Evolutionary conservation across 2,888 invertebrate species (phyloP).

Genomic region (Aphrophora alni): DNA sequence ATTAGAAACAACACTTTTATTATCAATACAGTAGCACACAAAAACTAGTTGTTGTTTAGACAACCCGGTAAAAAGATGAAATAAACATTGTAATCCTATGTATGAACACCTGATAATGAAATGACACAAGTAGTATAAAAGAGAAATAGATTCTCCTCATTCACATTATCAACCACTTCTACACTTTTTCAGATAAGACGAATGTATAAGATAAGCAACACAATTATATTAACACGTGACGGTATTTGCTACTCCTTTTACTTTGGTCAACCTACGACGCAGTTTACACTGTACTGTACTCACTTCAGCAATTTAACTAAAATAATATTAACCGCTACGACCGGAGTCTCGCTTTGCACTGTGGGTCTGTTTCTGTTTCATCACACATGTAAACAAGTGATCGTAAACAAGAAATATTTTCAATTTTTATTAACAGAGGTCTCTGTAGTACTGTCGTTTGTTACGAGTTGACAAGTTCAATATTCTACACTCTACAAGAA

Average conservation of each 20-base stretch:
- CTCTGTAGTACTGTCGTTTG: neutral
- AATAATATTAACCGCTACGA: neutral
- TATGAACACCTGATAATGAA: neutral
- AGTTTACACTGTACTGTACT: neutral
- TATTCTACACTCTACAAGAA: no score
- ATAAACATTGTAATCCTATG: neutral
- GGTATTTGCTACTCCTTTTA: neutral
- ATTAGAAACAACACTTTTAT: neutral
- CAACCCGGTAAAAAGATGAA: neutral
- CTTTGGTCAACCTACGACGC: neutral
- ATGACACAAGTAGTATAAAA: neutral
- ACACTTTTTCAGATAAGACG: neutral
- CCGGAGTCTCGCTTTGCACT: neutral
- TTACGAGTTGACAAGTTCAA: no score
- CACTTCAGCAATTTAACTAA: neutral
- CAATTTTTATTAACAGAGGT: neutral
- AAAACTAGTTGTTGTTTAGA: neutral
- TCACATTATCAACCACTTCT: slow-evolving; percentile 6
- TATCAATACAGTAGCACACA: neutral
- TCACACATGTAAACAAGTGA: neutral
- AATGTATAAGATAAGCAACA: neutral
- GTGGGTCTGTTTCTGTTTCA: neutral
- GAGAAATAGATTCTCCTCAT: neutral
- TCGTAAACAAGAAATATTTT: neutral
- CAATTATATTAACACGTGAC: neutral